Evolutionary conservation across 2,888 invertebrate species (phyloP).

Genomic region (Aporophyla lueneburgensis): DNA sequence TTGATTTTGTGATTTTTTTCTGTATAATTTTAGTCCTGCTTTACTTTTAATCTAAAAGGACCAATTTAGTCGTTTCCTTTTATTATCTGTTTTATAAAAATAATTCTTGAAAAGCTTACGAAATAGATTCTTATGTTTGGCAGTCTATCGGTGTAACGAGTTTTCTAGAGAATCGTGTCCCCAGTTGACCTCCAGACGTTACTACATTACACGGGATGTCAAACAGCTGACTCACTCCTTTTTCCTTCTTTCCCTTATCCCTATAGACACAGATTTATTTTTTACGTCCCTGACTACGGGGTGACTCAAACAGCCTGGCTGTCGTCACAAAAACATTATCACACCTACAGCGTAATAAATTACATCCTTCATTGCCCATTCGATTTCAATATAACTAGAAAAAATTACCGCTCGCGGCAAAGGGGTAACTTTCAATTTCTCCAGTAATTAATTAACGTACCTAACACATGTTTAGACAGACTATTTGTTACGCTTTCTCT

Average conservation of each 20-base stretch:
- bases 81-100: no score
- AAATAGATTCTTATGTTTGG: background rate
- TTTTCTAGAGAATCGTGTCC: slow-evolving; percentile 1
- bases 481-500: slow-evolving; percentile 89
- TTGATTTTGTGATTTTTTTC: background rate
- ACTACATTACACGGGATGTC: slow-evolving; percentile 1
- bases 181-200: slow-evolving; percentile 26
- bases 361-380: slow-evolving; percentile 68
- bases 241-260: slow-evolving; percentile 28
- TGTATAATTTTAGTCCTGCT: background rate
- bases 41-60: background rate
- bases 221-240: slow-evolving; percentile 53
- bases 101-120: background rate
- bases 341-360: slow-evolving; percentile 66
- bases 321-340: slow-evolving; percentile 61
- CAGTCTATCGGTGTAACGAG: background rate
- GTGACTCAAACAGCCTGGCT: slow-evolving; percentile 45
- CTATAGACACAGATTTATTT: slow-evolving; percentile 44
- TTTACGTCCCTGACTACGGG: slow-evolving; percentile 25
- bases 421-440: slow-evolving; percentile 89
- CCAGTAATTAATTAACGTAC: slow-evolving; percentile 87
- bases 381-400: slow-evolving; percentile 69
- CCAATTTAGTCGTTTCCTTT: background rate
- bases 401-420: slow-evolving; percentile 68
- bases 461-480: slow-evolving; percentile 87